phyloP scores from a whole-genome alignment of 1,140 invertebrate genomes.

The Hyles euphorbiae region DNA sequence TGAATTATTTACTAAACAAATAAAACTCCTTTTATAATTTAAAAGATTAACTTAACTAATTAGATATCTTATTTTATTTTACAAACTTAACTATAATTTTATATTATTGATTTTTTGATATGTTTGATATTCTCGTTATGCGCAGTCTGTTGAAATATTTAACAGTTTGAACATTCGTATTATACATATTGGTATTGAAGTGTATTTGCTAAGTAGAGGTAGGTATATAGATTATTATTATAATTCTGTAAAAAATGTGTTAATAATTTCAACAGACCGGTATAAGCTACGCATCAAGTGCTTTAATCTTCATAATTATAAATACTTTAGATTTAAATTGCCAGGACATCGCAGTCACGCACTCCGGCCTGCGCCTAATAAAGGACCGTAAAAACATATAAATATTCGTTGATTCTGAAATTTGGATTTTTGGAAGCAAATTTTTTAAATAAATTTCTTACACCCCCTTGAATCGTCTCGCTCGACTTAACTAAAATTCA shows the following conservation, averaged over 20 bases:
- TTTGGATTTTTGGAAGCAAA: constrained; percentile 62
- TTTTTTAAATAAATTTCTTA: constrained; percentile 37
- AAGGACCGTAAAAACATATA: constrained; percentile 48
- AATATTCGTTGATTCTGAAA: constrained; percentile 72
- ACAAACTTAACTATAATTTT: constrained; percentile 51
- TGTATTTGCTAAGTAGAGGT: too few species aligned
- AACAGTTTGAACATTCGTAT: background rate
- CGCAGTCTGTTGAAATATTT: constrained; percentile 36
- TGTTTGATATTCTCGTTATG: constrained; percentile 70
- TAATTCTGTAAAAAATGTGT: too few species aligned
- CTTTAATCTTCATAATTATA: constrained; percentile 27
- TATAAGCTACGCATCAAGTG: constrained; percentile 30
- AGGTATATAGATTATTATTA: too few species aligned
- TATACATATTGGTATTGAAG: too few species aligned
- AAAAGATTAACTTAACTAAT: constrained; percentile 49
- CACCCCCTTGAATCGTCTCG: constrained; percentile 8
- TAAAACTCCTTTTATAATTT: constrained; percentile 39
- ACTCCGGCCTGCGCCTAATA: constrained; percentile 10
- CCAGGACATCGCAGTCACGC: too few species aligned
- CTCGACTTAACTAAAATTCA: constrained; percentile 2
- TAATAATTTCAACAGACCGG: constrained; percentile 24
- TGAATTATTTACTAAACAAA: constrained; percentile 56
- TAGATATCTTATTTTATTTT: constrained; percentile 34
- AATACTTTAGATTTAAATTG: constrained; percentile 14
- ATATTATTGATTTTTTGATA: constrained; percentile 50